phyloP scores from a whole-genome alignment of 2,888 invertebrate genomes.

The Athrips mouffetella region DNA sequence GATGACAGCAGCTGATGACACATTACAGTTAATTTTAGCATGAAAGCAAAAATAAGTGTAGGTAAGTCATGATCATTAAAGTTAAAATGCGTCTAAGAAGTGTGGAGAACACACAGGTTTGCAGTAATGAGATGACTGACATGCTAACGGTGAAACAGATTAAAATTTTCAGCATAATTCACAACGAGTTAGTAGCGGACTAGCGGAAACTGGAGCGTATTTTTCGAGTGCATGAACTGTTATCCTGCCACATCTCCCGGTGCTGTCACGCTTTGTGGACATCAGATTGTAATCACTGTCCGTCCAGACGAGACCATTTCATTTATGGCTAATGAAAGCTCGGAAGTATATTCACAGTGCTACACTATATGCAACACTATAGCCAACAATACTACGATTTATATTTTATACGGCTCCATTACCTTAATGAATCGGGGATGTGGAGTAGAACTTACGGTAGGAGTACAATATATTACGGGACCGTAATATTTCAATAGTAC shows the following conservation, averaged over 20 bases:
- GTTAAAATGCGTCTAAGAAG: conserved; percentile 10
- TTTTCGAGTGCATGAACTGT: conserved; percentile 30
- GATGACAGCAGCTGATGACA: conserved; percentile 37
- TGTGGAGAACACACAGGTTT: conserved; percentile 3
- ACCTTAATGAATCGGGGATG: conserved; percentile 47
- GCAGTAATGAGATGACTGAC: conserved; percentile 6
- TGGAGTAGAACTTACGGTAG: conserved; percentile 47
- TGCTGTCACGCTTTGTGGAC: conserved; percentile 54
- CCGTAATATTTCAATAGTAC: too few species aligned
- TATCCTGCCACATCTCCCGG: conserved; percentile 57
- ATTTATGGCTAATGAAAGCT: conserved; percentile 48
- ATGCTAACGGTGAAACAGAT: conserved; percentile 10
- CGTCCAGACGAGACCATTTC: conserved; percentile 41
- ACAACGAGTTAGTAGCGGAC: conserved; percentile 31
- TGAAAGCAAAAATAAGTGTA: background rate
- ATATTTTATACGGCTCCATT: conserved; percentile 37
- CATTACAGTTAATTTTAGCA: conserved; percentile 27
- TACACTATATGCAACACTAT: background rate
- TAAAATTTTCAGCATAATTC: conserved; percentile 19
- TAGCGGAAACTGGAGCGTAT: conserved; percentile 34
- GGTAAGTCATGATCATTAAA: conserved; percentile 10
- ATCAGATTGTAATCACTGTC: conserved; percentile 39
- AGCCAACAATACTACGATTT: conserved; percentile 27
- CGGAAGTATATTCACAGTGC: conserved; percentile 47
- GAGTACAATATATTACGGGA: too few species aligned